Evolutionary conservation across 2,797 vertebrate genomes (phyloP), one percentile per base, ranked within the genome.

Genomic region (Molossus molossus): DNA sequence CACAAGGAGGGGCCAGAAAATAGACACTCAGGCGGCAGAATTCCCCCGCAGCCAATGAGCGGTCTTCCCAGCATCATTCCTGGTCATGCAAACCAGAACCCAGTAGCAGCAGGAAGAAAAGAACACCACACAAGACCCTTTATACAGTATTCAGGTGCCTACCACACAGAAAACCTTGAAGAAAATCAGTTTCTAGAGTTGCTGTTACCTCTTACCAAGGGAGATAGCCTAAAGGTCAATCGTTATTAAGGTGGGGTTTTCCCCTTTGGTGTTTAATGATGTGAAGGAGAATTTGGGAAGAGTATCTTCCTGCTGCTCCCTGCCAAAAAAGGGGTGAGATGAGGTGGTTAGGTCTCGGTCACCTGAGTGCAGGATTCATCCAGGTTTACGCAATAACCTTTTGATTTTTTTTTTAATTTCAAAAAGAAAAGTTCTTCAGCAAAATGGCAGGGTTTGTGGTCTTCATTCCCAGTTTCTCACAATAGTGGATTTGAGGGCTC

Each of bases 121-220:
- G 95, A 97, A 97, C 96, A 96, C 96, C 97, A 97, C 94, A 97
- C 96, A 96, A 97, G 98, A 98, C 96, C 97, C 98, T 98, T 98
- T 98, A 98, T 98, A 98, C 98, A 99, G 99, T 99, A 99, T 99
- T 99, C 98, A 99, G 98, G 98, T 99, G 98, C 98, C 98, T 98
- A 99, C 99, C 98, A 99, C 98, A 98, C 98, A 93, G 98, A 98
- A 99, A 99, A 99, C 99, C 99, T 98, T 98, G 98, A 98, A 97
- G 98, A 98, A 99, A 98, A 98, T 98, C 99, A 99, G 98, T 99
- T 99, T 98, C 98, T 99, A 99, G 98, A 98, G 98, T 98, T 98
- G 97, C 98, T 98, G 98, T 98, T 99, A 99, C 99, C 99, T 99
- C 99, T 99, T 99, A 99, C 99, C 99, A 99, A 69, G 92, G 95